Evolutionary conservation across 37 sponge, comb jelly and placozoan species (phyloP), one percentile per base, ranked within the genome.

Genomic region (Halisarca cf. caerulea): DNA sequence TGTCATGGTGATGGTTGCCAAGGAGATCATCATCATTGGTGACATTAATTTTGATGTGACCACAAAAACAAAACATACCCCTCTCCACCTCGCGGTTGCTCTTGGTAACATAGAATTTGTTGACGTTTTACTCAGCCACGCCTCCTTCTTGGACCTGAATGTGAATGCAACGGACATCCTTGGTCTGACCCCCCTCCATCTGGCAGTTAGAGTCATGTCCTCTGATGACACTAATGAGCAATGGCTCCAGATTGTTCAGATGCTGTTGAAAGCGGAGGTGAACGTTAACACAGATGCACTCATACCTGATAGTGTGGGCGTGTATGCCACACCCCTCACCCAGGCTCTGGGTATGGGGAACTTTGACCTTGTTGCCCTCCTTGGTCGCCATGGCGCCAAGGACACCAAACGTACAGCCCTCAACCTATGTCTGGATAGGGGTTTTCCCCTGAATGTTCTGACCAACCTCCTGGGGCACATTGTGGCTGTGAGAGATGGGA

Each of bases 161-260:
- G 27, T 80, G 39, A 85, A 92, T 4, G 86, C 58, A 28, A 43
- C 36, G 20, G 85, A 53, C 45, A 66, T 24, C 86, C 86, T 84
- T 79, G 82, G 33, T 86, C 44, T 87, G 81, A 86, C 93, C 7
- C 61, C 90, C 0, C 93, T 92, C 54, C 93, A 92, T 71, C 51
- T 86, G 3, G 93, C 89, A 17, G 66, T 89, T 34, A 82, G 45
- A 18, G 59, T 83, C 27, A 80, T 78, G 27, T 72, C 45, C 35
- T 25, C 15, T 0, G 62, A 86, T 7, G 45, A 74, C 11, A 43
- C 2, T 2, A 43, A 3, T 0, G 45, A 32, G 8, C 6, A 47
- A 14, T 74, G 77, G 77, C 42, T n/a, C 42, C 38, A n/a, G 6
- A 1, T 60, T 0, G 80, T 86, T 18, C 18, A 24, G 40, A 30